phyloP scores from a whole-genome alignment of 2,888 invertebrate genomes.

The Cosmia pyralina region DNA sequence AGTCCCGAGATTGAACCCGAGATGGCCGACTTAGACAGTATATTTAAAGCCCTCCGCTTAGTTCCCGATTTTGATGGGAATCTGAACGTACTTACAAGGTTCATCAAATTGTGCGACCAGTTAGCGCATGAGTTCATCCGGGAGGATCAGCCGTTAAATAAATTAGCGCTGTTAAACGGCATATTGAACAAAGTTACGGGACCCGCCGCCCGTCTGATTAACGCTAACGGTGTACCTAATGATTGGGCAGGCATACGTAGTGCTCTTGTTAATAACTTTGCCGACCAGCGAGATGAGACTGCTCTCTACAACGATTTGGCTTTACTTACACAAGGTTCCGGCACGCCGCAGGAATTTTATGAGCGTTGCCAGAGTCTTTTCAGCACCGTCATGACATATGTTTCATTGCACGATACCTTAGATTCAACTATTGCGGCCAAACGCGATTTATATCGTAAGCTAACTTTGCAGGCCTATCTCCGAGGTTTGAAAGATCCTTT shows the following conservation, averaged over 20 bases:
- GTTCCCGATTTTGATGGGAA: background rate
- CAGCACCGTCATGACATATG: constrained; percentile 1
- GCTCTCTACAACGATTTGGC: background rate
- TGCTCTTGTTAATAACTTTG: background rate
- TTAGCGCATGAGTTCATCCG: background rate
- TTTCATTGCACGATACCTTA: background rate
- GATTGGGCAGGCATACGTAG: background rate
- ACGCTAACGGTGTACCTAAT: background rate
- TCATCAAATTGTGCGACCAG: background rate
- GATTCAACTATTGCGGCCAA: background rate
- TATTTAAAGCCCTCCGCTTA: background rate
- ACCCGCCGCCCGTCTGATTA: background rate
- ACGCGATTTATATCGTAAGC: background rate
- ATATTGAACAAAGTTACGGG: background rate
- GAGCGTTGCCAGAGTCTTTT: background rate
- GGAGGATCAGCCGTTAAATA: background rate
- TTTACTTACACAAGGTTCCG: background rate
- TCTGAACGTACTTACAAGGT: background rate
- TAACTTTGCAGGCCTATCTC: background rate
- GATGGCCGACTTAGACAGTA: background rate
- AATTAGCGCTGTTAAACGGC: background rate
- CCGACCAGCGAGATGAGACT: background rate
- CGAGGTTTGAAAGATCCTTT: constrained; percentile 1
- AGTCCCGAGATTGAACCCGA: background rate
- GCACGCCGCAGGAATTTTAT: background rate